phyloP scores from a whole-genome alignment of 2,888 invertebrate genomes.

The Liodrosophila aerea region DNA sequence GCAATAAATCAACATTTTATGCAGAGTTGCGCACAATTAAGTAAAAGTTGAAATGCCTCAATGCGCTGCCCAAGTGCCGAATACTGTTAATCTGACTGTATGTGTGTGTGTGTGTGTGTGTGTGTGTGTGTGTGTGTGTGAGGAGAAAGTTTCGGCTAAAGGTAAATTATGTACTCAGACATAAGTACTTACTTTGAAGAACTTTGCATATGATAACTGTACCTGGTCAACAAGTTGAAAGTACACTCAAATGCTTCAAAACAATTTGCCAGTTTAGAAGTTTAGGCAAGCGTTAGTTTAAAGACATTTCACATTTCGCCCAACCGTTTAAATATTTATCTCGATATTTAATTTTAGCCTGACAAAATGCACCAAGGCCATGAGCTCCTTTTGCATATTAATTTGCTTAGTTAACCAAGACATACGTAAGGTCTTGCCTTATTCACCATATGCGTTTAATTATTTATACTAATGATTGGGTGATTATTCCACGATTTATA shows the following conservation, averaged over 20 bases:
- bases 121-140: no score
- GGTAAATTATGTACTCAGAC: slow-evolving; percentile 22
- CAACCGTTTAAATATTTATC: neutral
- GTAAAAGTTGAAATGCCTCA: slow-evolving; percentile 68
- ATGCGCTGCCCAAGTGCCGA: slow-evolving; percentile 26
- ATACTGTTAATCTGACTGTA: slow-evolving; percentile 2
- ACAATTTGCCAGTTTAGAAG: slow-evolving; percentile 10
- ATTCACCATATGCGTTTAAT: slow-evolving; percentile 37
- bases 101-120: no score
- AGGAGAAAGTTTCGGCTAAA: slow-evolving; percentile 19
- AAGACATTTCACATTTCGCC: no score
- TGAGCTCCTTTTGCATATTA: slow-evolving; percentile 64
- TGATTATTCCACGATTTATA: slow-evolving; percentile 59
- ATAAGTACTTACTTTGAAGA: slow-evolving; percentile 12
- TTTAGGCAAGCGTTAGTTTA: no score
- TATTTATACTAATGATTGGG: slow-evolving; percentile 62
- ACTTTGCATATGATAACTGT: no score
- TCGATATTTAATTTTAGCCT: slow-evolving; percentile 1
- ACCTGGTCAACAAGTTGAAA: slow-evolving; percentile 4
- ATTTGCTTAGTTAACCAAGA: slow-evolving; percentile 51
- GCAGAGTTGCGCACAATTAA: slow-evolving; percentile 80
- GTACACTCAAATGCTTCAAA: neutral
- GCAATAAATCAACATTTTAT: slow-evolving; percentile 81
- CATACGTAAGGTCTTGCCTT: neutral
- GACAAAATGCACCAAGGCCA: slow-evolving; percentile 11